phyloP scores from a whole-genome alignment of 2,113 vertebrate genomes.

The Camelus dromedarius region DNA sequence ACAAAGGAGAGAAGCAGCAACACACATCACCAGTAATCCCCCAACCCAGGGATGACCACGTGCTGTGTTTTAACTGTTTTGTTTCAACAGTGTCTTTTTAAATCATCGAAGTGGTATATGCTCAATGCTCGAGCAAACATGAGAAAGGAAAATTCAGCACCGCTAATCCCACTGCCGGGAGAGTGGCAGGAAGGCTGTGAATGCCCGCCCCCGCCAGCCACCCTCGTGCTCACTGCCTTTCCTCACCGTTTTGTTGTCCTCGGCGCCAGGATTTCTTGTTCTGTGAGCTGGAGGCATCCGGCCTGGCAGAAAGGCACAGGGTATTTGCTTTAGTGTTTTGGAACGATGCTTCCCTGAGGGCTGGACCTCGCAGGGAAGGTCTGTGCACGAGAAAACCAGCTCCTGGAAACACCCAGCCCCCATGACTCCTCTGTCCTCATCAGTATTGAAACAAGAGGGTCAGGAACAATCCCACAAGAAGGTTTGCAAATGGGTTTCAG shows the following conservation, averaged over 20 bases:
- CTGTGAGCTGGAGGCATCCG: not conserved
- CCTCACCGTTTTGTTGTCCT: not conserved
- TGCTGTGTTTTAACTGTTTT: not conserved
- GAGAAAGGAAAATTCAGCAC: not conserved
- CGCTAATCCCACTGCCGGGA: not conserved
- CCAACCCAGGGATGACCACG: not conserved
- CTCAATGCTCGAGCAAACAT: slow-evolving; percentile 25
- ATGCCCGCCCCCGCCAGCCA: not conserved
- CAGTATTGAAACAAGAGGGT: slow-evolving; percentile 29
- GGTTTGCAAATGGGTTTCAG: not conserved
- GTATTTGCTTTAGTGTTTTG: slow-evolving; percentile 26
- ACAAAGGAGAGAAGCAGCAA: not conserved
- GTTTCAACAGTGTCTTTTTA: slow-evolving; percentile 17
- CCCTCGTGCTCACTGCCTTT: not conserved
- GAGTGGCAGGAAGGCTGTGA: not conserved
- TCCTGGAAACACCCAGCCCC: not conserved
- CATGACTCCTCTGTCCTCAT: not conserved
- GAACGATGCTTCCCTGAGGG: not conserved
- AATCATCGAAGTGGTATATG: not conserved
- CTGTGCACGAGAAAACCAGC: not conserved
- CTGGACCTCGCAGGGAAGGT: slow-evolving; percentile 2
- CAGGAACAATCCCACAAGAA: not conserved
- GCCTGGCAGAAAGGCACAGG: not conserved
- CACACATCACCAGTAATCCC: not conserved
- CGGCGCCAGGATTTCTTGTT: not conserved